phyloP scores from a whole-genome alignment of 2,888 invertebrate genomes.

The Eristalis tenax region DNA sequence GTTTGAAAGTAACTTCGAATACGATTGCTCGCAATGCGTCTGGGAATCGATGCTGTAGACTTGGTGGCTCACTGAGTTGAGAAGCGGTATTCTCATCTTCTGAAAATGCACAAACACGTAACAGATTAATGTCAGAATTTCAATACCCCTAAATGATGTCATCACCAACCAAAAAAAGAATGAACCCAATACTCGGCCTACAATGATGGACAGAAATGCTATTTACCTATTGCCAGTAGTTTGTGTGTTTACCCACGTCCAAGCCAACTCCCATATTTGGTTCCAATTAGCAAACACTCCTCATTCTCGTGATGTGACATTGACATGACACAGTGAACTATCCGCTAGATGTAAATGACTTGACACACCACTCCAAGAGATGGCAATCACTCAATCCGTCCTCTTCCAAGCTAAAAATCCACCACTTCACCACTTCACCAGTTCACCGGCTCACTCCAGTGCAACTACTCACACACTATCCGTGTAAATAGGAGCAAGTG shows the following conservation, averaged over 20 bases:
- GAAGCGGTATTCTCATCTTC: no score
- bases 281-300: slow-evolving; percentile 32
- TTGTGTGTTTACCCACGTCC: neutral
- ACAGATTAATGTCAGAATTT: no score
- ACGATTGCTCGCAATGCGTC: slow-evolving; percentile 36
- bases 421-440: neutral
- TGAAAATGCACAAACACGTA: no score
- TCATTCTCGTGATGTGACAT: slow-evolving; percentile 12
- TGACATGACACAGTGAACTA: slow-evolving; percentile 63
- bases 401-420: neutral
- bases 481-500: slow-evolving; percentile 66
- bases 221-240: neutral
- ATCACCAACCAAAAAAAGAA: neutral
- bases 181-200: neutral
- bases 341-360: slow-evolving; percentile 42
- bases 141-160: no score
- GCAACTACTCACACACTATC: neutral
- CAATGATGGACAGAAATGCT: neutral
- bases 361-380: slow-evolving; percentile 28
- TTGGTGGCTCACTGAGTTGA: neutral
- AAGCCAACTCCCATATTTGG: slow-evolving; percentile 22
- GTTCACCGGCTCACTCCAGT: neutral
- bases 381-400: slow-evolving; percentile 49
- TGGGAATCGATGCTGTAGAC: neutral
- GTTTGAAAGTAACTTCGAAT: slow-evolving; percentile 30